Evolutionary conservation across 2,113 vertebrate genomes (phyloP).

Genomic region (Podarcis raffonei): DNA sequence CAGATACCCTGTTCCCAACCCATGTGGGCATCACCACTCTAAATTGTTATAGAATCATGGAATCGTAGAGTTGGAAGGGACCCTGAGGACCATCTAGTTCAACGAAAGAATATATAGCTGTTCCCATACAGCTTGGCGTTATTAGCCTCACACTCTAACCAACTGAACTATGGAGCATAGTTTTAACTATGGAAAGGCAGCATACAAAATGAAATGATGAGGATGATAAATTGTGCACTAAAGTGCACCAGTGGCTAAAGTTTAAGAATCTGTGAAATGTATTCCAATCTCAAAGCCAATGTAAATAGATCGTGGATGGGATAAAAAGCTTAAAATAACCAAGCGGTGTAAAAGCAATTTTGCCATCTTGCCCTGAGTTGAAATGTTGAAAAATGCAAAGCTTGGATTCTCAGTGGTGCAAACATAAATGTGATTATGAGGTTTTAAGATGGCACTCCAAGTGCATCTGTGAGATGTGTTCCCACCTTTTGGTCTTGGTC

Average conservation of each 20-base stretch:
- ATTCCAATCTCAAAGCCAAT: conserved; percentile 57
- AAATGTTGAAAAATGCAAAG: conserved; percentile 70
- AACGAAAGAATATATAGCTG: no score
- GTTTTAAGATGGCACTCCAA: conserved; percentile 65
- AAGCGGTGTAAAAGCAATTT: conserved; percentile 76
- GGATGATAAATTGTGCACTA: not conserved
- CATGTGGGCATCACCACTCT: not conserved
- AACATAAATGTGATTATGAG: conserved; percentile 50
- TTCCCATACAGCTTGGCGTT: no score
- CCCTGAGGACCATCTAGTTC: no score
- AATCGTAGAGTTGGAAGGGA: no score
- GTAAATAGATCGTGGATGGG: conserved; percentile 67
- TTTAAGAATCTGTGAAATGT: not conserved
- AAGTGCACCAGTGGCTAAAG: not conserved
- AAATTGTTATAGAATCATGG: no score
- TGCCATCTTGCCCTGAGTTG: conserved; percentile 81
- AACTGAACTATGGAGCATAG: no score
- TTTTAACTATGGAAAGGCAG: no score
- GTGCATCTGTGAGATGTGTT: conserved; percentile 38
- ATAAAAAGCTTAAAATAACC: conserved; percentile 71
- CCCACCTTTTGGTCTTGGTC: not conserved
- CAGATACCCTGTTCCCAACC: not conserved
- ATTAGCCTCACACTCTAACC: no score
- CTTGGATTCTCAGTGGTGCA: conserved; percentile 50
- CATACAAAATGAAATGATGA: no score